Evolutionary conservation across 2,888 invertebrate species (phyloP).

Genomic region (Monopis laevigella): DNA sequence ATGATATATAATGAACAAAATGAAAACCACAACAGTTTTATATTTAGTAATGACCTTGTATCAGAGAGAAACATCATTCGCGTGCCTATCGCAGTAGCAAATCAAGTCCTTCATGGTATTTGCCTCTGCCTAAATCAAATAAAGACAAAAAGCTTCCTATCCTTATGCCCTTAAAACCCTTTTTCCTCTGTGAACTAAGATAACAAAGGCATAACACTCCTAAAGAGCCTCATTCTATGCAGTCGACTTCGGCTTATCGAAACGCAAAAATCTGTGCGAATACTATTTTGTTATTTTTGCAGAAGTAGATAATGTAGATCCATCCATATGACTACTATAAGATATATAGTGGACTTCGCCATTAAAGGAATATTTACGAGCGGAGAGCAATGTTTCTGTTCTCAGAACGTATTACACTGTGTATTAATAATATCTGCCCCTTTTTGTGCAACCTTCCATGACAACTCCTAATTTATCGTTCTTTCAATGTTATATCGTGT

Average conservation of each 20-base stretch:
- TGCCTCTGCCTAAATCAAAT: slow-evolving; percentile 27
- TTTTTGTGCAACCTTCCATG: slow-evolving; percentile 10
- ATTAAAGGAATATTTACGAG: slow-evolving; percentile 48
- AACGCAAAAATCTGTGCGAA: slow-evolving; percentile 41
- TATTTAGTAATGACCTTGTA: slow-evolving; percentile 49
- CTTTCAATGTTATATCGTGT: slow-evolving; percentile 8
- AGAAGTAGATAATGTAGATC: slow-evolving; percentile 52
- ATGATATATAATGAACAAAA: too few species aligned
- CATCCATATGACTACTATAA: slow-evolving; percentile 19
- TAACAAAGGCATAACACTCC: slow-evolving; percentile 36
- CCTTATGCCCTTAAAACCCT: slow-evolving; percentile 29
- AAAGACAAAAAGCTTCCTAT: slow-evolving; percentile 36
- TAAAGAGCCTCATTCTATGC: slow-evolving; percentile 42
- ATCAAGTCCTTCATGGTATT: slow-evolving; percentile 46
- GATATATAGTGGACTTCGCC: slow-evolving; percentile 46
- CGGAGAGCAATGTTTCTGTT: slow-evolving; percentile 18
- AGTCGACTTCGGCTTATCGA: slow-evolving; percentile 42
- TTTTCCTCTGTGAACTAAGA: slow-evolving; percentile 29
- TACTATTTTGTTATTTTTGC: slow-evolving; percentile 58
- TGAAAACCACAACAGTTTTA: too few species aligned
- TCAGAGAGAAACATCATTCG: slow-evolving; percentile 48
- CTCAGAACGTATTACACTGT: slow-evolving; percentile 6
- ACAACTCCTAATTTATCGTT: neutral
- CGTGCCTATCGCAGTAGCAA: slow-evolving; percentile 47
- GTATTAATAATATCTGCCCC: slow-evolving; percentile 6